Conservation (phyloP, 2,797 vertebrate species). For the Erithacus rubecula region DNA sequence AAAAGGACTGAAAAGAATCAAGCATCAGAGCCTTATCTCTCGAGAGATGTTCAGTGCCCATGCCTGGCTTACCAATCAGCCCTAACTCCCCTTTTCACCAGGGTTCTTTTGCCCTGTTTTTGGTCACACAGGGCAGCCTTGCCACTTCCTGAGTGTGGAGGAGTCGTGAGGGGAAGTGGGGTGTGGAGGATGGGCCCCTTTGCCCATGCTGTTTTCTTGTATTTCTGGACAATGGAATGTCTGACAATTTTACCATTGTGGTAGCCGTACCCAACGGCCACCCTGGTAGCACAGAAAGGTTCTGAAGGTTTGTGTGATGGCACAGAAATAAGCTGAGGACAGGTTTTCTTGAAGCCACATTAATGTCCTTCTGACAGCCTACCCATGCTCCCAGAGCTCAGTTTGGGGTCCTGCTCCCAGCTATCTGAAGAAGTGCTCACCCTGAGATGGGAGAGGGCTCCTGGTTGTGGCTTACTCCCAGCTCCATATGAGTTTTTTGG, state of each 20-base stretch:
- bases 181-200: slow-evolving; percentile 31
- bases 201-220: background rate
- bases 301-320: background rate
- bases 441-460: background rate
- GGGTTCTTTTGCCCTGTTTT: slow-evolving; percentile 36
- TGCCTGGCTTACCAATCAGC: slow-evolving; percentile 44
- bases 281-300: background rate
- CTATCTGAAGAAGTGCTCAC: background rate
- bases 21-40: slow-evolving; percentile 50
- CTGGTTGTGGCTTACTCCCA: background rate
- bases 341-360: background rate
- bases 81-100: slow-evolving; percentile 25
- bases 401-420: background rate
- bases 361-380: background rate
- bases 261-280: background rate
- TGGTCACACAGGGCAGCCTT: slow-evolving; percentile 31
- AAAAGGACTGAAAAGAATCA: slow-evolving; percentile 65
- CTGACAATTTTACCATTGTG: background rate
- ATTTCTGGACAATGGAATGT: slow-evolving; percentile 7
- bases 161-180: background rate
- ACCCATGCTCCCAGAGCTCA: background rate
- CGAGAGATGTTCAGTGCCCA: background rate
- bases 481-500: background rate
- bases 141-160: slow-evolving; percentile 59
- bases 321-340: background rate